A percentile compares a stretch with the other conserved stretches of the same genome.
Evolutionary conservation across 2,113 vertebrate genomes (phyloP).

Genomic region (Boleophthalmus pectinirostris): DNA sequence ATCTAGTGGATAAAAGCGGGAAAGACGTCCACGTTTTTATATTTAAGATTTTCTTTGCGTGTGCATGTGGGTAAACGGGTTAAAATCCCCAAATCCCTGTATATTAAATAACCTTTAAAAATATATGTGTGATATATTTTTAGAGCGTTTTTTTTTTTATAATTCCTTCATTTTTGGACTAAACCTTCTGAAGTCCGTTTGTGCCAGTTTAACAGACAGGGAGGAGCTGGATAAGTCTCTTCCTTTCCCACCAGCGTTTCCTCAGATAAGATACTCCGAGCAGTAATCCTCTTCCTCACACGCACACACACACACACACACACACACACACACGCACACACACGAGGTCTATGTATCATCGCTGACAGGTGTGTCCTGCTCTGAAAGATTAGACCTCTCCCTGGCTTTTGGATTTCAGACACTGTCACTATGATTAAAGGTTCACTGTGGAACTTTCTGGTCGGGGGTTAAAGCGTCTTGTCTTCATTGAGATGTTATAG

Average conservation of each 20-base stretch:
- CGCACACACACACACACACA: slow-evolving; percentile 2
- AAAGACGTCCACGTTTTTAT: not conserved
- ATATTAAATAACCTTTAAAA: too few relatives aligned
- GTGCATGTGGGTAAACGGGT: not conserved
- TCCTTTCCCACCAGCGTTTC: slow-evolving; percentile 40
- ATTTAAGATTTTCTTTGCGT: not conserved
- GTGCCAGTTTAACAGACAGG: slow-evolving; percentile 37
- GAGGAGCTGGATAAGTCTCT: slow-evolving; percentile 50
- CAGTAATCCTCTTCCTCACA: slow-evolving; percentile 42
- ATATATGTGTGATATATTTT: too few relatives aligned
- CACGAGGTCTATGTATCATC: slow-evolving; percentile 25
- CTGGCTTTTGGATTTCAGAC: slow-evolving; percentile 54
- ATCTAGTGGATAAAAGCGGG: not conserved
- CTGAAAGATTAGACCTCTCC: slow-evolving; percentile 51
- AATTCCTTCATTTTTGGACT: too few relatives aligned
- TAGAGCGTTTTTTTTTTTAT: too few relatives aligned
- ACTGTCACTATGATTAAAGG: not conserved
- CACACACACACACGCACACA: not conserved
- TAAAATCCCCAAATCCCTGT: not conserved
- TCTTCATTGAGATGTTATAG: not conserved
- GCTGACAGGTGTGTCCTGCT: slow-evolving; percentile 36
- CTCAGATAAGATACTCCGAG: slow-evolving; percentile 47
- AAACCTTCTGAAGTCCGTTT: too few relatives aligned
- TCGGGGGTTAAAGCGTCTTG: too few relatives aligned
- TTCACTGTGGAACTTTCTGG: not conserved